These are phyloP conservation scores for Calosoma granatense DNA, from an alignment of 1,140 invertebrate species.

Conservation along the genomic window DNA sequence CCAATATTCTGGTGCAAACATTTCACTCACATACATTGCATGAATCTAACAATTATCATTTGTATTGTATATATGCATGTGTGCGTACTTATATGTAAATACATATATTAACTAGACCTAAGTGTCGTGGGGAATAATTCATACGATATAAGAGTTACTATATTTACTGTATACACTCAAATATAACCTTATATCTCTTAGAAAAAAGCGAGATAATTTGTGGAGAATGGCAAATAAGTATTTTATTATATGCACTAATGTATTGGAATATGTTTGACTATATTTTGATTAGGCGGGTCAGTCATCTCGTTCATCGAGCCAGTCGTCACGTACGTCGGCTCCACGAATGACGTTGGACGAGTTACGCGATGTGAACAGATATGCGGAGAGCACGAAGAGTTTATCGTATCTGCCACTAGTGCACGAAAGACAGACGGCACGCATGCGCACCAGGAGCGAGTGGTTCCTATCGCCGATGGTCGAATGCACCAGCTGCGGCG, in stretches of 20 bases:
- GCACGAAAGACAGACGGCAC: constrained; percentile 83
- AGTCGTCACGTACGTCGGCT: not conserved
- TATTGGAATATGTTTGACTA: too few species aligned
- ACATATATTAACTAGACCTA: too few species aligned
- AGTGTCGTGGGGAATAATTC: too few species aligned
- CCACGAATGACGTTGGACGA: constrained; percentile 71
- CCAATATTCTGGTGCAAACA: too few species aligned
- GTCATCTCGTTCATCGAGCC: not conserved
- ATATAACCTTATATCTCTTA: not conserved
- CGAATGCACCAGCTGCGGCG: constrained; percentile 41
- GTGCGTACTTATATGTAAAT: too few species aligned
- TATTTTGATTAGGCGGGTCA: not conserved
- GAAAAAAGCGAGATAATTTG: not conserved
- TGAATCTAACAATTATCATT: too few species aligned
- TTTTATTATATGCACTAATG: not conserved
- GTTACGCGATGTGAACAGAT: constrained; percentile 72
- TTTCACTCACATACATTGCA: too few species aligned
- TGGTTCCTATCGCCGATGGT: constrained; percentile 80
- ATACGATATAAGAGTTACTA: too few species aligned
- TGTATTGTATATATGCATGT: too few species aligned
- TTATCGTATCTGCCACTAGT: constrained; percentile 84
- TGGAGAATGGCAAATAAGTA: not conserved
- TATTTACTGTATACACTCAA: too few species aligned
- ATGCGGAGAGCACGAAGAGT: constrained; percentile 86
- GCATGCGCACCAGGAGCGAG: constrained; percentile 87